A percentile compares a stretch with the other conserved stretches of the same genome.
Conservation (phyloP, 1,140 invertebrate species). For the Magallana ariakensis region DNA sequence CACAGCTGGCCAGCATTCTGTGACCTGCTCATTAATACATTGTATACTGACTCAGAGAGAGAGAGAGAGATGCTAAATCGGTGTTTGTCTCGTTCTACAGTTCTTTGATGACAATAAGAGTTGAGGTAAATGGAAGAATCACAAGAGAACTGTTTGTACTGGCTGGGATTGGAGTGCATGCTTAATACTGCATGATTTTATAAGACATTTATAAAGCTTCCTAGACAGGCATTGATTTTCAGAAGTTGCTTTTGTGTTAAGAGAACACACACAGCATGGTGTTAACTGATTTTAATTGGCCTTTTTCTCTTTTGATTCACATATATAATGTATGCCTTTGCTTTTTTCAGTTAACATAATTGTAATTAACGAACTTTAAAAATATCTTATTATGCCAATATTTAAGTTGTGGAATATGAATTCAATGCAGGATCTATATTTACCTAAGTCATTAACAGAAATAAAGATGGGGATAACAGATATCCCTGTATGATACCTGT, state of each 20-base stretch:
- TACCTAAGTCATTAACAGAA: too few species aligned
- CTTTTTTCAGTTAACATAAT: too few species aligned
- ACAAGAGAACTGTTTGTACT: slow-evolving; percentile 3
- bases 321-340: too few species aligned
- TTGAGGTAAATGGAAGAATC: slow-evolving; percentile 10
- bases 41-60: neutral
- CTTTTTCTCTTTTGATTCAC: too few species aligned
- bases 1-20: neutral
- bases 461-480: neutral
- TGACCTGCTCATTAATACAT: neutral
- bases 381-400: too few species aligned
- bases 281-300: neutral
- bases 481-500: neutral
- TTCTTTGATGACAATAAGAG: slow-evolving; percentile 35
- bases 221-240: neutral
- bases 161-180: slow-evolving; percentile 25
- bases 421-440: too few species aligned
- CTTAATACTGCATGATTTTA: slow-evolving; percentile 3
- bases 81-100: slow-evolving; percentile 35
- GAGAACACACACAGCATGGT: neutral
- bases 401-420: too few species aligned
- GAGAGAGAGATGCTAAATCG: neutral
- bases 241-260: neutral
- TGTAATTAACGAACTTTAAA: too few species aligned
- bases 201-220: neutral